phyloP scores from a whole-genome alignment of 2,797 vertebrate genomes.

The Okamejei kenojei region DNA sequence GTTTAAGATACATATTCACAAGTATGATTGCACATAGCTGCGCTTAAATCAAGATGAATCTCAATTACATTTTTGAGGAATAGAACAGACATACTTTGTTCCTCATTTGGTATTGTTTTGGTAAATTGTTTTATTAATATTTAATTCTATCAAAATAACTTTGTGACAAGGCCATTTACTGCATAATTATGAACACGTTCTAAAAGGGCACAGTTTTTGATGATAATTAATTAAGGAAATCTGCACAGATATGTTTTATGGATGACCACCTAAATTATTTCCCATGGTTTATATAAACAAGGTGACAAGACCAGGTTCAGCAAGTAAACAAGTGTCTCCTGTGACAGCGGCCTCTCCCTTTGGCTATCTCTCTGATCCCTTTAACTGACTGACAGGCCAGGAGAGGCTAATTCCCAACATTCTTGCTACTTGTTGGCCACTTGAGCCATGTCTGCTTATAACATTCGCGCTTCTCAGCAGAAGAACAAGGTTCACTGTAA shows the following conservation, averaged over 20 bases:
- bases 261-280: neutral
- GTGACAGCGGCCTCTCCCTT: too few relatives aligned
- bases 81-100: neutral
- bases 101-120: neutral
- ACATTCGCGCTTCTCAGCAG: too few relatives aligned
- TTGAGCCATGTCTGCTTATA: too few relatives aligned
- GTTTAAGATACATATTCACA: neutral
- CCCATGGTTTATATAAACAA: neutral
- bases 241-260: neutral
- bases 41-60: too few relatives aligned
- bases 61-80: neutral
- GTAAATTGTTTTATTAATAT: neutral
- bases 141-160: neutral
- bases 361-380: too few relatives aligned
- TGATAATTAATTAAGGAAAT: neutral
- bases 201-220: neutral
- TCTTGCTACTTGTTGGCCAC: too few relatives aligned
- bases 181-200: neutral
- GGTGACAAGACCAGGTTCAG: neutral
- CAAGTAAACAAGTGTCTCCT: neutral
- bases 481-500: too few relatives aligned
- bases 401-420: too few relatives aligned
- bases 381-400: too few relatives aligned
- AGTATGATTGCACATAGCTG: neutral
- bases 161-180: neutral